Evolutionary conservation across 2,797 vertebrate species (phyloP), one percentile per base, ranked within the genome.

Genomic region (Halcyon chelicuti): DNA sequence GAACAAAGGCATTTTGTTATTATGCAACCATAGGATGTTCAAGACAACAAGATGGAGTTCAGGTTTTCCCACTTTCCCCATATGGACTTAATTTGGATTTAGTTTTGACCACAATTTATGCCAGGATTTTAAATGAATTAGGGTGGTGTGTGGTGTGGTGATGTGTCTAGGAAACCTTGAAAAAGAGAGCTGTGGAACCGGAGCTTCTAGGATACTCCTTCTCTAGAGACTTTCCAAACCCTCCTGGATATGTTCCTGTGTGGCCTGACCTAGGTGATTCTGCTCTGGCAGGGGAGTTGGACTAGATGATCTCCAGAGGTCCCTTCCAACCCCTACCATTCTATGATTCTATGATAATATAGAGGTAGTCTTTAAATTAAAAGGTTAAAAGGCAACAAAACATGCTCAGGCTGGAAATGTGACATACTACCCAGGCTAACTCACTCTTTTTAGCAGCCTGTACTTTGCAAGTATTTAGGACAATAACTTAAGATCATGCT

Each of bases 1-100:
- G 98, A 98, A 98, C 98, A 98, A 98, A 98, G 98, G 96, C 97
- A 92, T 97, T 96, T 95, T 98, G 96, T 97, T 97, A 93, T 97
- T 97, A 97, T 95, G 97, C 97, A 98, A 97, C 97, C 95, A 95
- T 47, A 72, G 97, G 97, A 97, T 85, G 92, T 93, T 94, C 35
- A 78, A 94, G 96, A 97, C 94, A 97, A 97, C 97, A 97, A 96
- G 97, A 95, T 66, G 90, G 82, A 94, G 92, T 94, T 90, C 73
- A 87, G 78, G 51, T 83, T 94, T 96, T 96, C 87, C 81, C 67
- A 42, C 79, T 95, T 78, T 61, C 49, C 37, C 62, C 90, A 89
- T 66, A 82, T 91, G 95, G 86, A 88, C 83, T 86, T 85, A 90
- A 93, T 94, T 86, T 94, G 66, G 79, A 40, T 87, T 93, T 81